Conservation (phyloP, 2,888 invertebrate genomes). For the Parapristionchus giblindavisi region DNA sequence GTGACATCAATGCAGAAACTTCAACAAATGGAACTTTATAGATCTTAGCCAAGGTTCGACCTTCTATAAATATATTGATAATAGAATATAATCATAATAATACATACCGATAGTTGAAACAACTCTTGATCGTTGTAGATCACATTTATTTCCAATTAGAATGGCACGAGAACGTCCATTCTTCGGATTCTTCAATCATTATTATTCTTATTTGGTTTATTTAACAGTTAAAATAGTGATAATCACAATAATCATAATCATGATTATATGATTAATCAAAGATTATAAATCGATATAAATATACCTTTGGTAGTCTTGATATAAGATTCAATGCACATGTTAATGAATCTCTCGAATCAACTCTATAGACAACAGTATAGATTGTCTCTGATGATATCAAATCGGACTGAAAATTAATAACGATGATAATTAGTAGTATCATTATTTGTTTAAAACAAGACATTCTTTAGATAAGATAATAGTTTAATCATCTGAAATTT, state of each 20-base stretch:
- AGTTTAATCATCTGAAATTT: no score
- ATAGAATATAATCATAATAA: no score
- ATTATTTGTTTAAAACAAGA: background rate
- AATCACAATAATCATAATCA: background rate
- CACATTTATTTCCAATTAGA: constrained; percentile 66
- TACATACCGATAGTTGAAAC: constrained; percentile 60
- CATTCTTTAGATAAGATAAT: no score
- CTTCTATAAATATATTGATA: no score
- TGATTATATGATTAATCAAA: no score
- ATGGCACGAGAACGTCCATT: constrained; percentile 47
- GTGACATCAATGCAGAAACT: constrained; percentile 58
- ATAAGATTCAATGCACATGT: constrained; percentile 43
- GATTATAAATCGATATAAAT: no score
- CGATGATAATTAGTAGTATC: no score
- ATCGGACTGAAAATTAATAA: constrained; percentile 41
- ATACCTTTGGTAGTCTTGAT: constrained; percentile 26
- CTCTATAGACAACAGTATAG: constrained; percentile 60
- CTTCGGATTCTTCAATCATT: no score
- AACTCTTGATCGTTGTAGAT: constrained; percentile 63
- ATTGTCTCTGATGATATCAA: constrained; percentile 45
- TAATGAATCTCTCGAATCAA: constrained; percentile 64
- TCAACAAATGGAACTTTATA: constrained; percentile 65
- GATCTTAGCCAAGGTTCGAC: constrained; percentile 64
- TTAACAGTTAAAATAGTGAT: constrained; percentile 40
- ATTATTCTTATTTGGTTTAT: constrained; percentile 39